Evolutionary conservation across 2,888 invertebrate genomes (phyloP).

Genomic region (Zaprionus bogoriensis): DNA sequence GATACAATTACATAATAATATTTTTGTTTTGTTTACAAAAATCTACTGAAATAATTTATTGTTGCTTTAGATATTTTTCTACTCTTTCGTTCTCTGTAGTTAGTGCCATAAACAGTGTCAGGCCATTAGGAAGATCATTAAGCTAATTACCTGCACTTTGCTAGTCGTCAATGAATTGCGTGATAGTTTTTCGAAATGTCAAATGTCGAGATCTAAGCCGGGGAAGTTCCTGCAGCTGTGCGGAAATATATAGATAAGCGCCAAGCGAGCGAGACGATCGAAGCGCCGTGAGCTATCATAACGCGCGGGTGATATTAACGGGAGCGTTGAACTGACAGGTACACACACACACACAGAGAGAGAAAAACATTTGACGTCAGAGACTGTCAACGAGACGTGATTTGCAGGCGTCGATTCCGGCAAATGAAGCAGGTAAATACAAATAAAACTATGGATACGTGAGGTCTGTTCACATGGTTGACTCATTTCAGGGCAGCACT

Average conservation of each 20-base stretch:
- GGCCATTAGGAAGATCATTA: neutral
- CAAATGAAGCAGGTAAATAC: slow-evolving; percentile 6
- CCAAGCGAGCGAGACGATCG: too few species aligned
- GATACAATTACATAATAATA: too few species aligned
- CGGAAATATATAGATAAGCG: slow-evolving; percentile 18
- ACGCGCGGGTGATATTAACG: too few species aligned
- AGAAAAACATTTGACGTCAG: too few species aligned
- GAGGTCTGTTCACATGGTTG: slow-evolving; percentile 23
- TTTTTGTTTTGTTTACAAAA: too few species aligned
- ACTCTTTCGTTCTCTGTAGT: neutral
- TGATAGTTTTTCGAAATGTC: slow-evolving; percentile 22
- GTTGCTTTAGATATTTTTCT: too few species aligned
- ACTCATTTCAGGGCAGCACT: slow-evolving; percentile 14
- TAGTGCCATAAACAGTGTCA: too few species aligned
- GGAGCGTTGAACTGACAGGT: slow-evolving; percentile 60
- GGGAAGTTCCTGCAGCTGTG: slow-evolving; percentile 44
- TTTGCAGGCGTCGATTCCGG: slow-evolving; percentile 2
- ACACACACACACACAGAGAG: slow-evolving; percentile 24
- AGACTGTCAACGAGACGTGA: slow-evolving; percentile 36
- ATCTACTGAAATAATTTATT: too few species aligned
- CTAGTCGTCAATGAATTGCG: slow-evolving; percentile 21
- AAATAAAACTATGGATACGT: slow-evolving; percentile 40
- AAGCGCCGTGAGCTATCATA: too few species aligned
- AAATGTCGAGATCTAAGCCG: neutral
- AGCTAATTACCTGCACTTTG: neutral